Evolutionary conservation across 2,113 vertebrate genomes (phyloP).

Genomic region (Barnardius zonarius): DNA sequence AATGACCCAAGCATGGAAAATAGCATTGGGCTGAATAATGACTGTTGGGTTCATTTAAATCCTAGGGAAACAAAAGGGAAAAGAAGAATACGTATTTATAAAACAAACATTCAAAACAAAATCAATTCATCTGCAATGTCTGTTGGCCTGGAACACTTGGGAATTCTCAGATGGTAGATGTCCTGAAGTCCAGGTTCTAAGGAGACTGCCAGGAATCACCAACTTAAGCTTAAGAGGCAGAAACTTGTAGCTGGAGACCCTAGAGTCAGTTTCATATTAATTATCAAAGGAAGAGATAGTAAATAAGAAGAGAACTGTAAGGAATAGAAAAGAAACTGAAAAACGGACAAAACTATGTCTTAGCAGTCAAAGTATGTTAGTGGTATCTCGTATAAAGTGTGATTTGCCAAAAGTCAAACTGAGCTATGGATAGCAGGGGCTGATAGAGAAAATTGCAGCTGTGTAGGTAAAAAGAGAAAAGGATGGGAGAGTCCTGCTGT

Average conservation of each 20-base stretch:
- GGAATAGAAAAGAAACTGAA: neutral
- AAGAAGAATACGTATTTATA: neutral
- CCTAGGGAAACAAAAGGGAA: neutral
- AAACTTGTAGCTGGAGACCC: neutral
- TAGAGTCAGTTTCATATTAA: neutral
- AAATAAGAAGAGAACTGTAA: neutral
- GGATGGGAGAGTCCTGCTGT: neutral
- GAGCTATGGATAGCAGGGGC: neutral
- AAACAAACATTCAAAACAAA: constrained; percentile 12
- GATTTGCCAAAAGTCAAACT: neutral
- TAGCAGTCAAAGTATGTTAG: neutral
- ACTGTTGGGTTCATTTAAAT: neutral
- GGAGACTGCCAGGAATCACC: neutral
- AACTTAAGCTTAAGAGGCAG: neutral
- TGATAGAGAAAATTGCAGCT: neutral
- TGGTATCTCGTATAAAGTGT: neutral
- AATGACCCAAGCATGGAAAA: neutral
- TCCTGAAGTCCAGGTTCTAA: neutral
- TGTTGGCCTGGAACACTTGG: neutral
- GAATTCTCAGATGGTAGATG: neutral
- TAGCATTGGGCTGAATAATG: neutral
- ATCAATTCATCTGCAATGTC: neutral
- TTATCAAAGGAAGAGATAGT: neutral
- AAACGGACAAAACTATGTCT: neutral
- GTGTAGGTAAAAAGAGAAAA: neutral